A percentile compares a stretch with the other conserved stretches of the same genome.
These are phyloP conservation scores for Drosophila lowei DNA, from an alignment of 1,140 invertebrate genomes.

Conservation along the genomic window DNA sequence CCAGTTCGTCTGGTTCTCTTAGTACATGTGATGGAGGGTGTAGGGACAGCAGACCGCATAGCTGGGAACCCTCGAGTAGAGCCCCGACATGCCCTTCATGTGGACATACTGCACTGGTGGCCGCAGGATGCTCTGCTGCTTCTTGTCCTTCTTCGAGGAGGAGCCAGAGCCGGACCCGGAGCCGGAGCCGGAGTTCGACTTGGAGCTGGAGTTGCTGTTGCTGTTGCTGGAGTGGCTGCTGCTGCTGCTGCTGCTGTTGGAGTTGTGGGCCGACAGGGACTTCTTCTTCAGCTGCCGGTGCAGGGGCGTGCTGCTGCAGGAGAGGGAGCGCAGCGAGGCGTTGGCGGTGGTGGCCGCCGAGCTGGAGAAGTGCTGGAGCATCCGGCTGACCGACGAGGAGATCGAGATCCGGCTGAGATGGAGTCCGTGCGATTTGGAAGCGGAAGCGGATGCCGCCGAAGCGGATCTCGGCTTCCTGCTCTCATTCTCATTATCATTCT, in stretches of 20 bases:
- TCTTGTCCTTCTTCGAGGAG: slow-evolving; percentile 70
- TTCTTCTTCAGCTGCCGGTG: slow-evolving; percentile 51
- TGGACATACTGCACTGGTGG: slow-evolving; percentile 79
- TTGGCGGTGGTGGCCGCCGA: slow-evolving; percentile 61
- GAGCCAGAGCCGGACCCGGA: background rate
- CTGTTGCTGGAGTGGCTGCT: slow-evolving; percentile 45
- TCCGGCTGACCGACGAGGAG: slow-evolving; percentile 86
- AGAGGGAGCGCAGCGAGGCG: slow-evolving; percentile 85
- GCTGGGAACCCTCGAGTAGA: slow-evolving; percentile 77
- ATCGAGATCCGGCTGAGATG: slow-evolving; percentile 78
- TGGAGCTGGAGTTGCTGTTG: slow-evolving; percentile 31
- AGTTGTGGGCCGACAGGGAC: slow-evolving; percentile 49
- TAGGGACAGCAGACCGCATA: slow-evolving; percentile 79
- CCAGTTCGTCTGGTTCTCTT: background rate
- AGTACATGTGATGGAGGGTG: slow-evolving; percentile 72
- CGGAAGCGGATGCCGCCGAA: slow-evolving; percentile 42
- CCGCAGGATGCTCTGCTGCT: slow-evolving; percentile 82
- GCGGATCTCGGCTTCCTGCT: slow-evolving; percentile 44
- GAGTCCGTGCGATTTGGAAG: slow-evolving; percentile 42
- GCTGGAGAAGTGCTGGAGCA: slow-evolving; percentile 86
- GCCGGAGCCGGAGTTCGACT: slow-evolving; percentile 12
- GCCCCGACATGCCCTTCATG: slow-evolving; percentile 82
- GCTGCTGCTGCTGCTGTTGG: slow-evolving; percentile 40
- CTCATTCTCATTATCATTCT: slow-evolving; percentile 39
- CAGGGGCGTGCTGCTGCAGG: slow-evolving; percentile 85